Evolutionary conservation across 2,888 invertebrate genomes (phyloP).

Genomic region (Philereme vetulata): DNA sequence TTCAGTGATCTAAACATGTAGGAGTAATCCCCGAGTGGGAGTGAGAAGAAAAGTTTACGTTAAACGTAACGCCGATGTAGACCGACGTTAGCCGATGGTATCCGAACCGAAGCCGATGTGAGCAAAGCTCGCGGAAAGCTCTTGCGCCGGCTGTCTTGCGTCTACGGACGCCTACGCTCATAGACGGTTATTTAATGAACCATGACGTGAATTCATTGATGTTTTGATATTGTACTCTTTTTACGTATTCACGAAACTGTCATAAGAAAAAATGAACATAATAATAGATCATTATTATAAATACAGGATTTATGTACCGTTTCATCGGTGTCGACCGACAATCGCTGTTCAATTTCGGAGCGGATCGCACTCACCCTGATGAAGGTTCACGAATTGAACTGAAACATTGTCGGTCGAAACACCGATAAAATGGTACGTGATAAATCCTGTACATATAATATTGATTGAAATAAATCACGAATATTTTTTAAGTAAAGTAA

Average conservation of each 20-base stretch:
- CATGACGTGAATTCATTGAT: slow-evolving; percentile 74
- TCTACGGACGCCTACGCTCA: slow-evolving; percentile 46
- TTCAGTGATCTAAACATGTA: slow-evolving; percentile 75
- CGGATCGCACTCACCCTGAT: background rate
- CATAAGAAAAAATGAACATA: too few species aligned
- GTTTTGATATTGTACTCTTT: slow-evolving; percentile 49
- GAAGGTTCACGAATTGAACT: background rate
- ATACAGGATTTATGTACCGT: too few species aligned
- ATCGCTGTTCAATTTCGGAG: too few species aligned
- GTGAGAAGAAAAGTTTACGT: slow-evolving; percentile 54
- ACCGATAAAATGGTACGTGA: too few species aligned
- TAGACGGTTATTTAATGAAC: slow-evolving; percentile 53
- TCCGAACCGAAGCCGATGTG: slow-evolving; percentile 24
- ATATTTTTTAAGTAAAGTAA: too few species aligned
- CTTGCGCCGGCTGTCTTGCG: slow-evolving; percentile 57
- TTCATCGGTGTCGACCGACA: too few species aligned
- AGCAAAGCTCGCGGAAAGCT: slow-evolving; percentile 45
- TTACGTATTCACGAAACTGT: slow-evolving; percentile 9
- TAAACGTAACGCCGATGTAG: slow-evolving; percentile 46
- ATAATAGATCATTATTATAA: too few species aligned
- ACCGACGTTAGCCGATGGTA: slow-evolving; percentile 52
- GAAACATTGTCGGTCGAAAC: too few species aligned
- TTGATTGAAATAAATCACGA: too few species aligned
- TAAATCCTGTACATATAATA: too few species aligned
- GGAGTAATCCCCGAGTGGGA: slow-evolving; percentile 55